Evolutionary conservation across 2,888 invertebrate genomes (phyloP), one percentile per base, ranked within the genome.

Genomic region (Platerodrilus igneus): DNA sequence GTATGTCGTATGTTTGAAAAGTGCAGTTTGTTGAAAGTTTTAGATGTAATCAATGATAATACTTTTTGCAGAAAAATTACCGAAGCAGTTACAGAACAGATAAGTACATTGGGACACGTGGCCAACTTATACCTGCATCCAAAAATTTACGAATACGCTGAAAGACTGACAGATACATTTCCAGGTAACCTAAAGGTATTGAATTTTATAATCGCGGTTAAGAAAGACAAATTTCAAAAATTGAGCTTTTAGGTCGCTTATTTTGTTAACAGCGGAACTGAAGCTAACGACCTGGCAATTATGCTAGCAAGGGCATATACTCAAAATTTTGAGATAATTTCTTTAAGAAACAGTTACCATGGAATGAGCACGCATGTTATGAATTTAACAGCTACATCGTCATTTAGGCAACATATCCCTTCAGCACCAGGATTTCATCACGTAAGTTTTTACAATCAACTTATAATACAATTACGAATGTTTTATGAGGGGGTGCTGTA

Each of bases 191-290:
- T 97, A 19, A 92, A 91, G 71, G 88, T 86, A 34, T 30, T 2
- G 25, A 13, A 25, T 2, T 6, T 33, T 4, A 8, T 6, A 3
- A 8, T 28, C 6, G 14, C 4, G 7, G 2, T 11, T 28, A 15
- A 10, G 3, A 29, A 17, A 10, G 14, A 32, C 11, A n/a, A 32
- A 14, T 9, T 32, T 1, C 20, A 2, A 21, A 3, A 32, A 14
- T 37, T 30, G 8, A 14, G 17, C 9, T 60, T 58, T 10, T 61
- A 89, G 88, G 85, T 88, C 15, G 87, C 89, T 2, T 95, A 93
- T 62, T 80, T 96, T 55, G 88, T 92, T 1, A 97, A 97, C 68
- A 96, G 95, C 58, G 97, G 97, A 0, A 90, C 93, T 3, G 97
- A 99, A 69, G 96, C 97, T 0, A 97, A 96, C 60, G 97, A 99